Evolutionary conservation across 2,113 vertebrate genomes (phyloP), one percentile per base, ranked within the genome.

Genomic region (Melanocharis versteri): DNA sequence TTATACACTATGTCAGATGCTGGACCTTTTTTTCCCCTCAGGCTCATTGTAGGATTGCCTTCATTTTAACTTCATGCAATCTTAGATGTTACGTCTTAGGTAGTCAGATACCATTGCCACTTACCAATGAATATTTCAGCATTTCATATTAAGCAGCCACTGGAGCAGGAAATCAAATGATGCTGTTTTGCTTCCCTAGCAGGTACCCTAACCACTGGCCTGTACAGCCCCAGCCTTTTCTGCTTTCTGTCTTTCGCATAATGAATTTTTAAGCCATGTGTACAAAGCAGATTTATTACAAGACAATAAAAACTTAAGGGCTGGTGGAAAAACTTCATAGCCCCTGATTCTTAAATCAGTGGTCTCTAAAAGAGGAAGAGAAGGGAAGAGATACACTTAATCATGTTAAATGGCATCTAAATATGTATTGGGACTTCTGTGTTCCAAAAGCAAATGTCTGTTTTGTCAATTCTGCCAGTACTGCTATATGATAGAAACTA

Each of bases 91-190:
- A 50, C 37, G 48, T 68, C 57, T 57, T 70, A 62, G 10, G 62
- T 45, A 58, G 87, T 85, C 78, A 93, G 53, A 80, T 66, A 79
- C 40, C 45, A 87, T 47, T 94, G 72, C 70, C 58, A 80, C 44
- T 58, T 69, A 56, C 22, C 56, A 45, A 68, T 89, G 24, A 89
- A 89, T 93, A 93, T 95, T 96, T 92, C 76, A 96, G 80, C 42
- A 81, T 83, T 88, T 90, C 51, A 37, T 75, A 78, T 91, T 75
- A 90, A 84, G 77, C 78, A 78, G 89, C 94, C 35, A 84, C 53
- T 87, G 80, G 47, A 91, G n/a, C 44, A 94, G 51, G 91, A 84
- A 84, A 89, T 14, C 80, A 87, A 89, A 58, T 9, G 8, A 64
- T 68, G 50, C 16, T 62, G 54, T 35, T 95, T 92, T 87, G 33